Percentiles rank a stretch among this genome's conserved stretches.
Evolutionary conservation across 2,113 vertebrate genomes (phyloP).

Genomic region (Glaucidium brasilianum): DNA sequence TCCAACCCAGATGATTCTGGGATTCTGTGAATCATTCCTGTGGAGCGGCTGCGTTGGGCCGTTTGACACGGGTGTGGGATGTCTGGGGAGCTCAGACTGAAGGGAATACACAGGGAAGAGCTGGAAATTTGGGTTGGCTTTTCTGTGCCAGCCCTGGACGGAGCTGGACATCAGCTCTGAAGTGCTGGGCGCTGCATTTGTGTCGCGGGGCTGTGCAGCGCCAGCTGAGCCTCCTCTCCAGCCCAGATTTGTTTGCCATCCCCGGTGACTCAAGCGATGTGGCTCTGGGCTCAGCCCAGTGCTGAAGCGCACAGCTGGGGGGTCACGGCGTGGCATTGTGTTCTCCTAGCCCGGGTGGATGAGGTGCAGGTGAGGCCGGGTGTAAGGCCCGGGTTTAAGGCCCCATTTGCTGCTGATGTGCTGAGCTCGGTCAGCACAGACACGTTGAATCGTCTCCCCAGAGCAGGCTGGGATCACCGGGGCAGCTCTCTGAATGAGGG

Average conservation of each 20-base stretch:
- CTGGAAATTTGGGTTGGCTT: neutral
- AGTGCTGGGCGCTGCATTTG: neutral
- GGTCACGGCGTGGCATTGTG: accelerated
- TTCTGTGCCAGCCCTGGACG: neutral
- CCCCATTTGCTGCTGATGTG: accelerated
- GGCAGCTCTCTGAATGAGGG: neutral
- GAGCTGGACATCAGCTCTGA: neutral
- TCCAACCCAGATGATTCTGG: too few relatives aligned
- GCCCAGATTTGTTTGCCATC: neutral
- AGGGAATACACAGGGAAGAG: neutral
- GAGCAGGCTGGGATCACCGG: neutral
- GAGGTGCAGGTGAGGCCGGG: neutral
- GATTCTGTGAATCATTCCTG: neutral
- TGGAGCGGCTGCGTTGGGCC: neutral
- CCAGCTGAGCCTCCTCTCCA: neutral
- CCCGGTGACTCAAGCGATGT: accelerated
- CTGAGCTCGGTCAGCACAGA: neutral
- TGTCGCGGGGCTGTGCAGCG: neutral
- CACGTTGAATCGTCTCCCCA: neutral
- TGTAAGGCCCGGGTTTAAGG: neutral
- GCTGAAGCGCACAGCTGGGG: accelerated
- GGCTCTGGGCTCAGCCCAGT: neutral
- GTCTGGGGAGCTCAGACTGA: accelerated
- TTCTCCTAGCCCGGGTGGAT: neutral
- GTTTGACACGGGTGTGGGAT: accelerated